These are phyloP conservation scores for Gymnorhina tibicen DNA, from an alignment of 2,113 vertebrate genomes.

Conservation along the genomic window DNA sequence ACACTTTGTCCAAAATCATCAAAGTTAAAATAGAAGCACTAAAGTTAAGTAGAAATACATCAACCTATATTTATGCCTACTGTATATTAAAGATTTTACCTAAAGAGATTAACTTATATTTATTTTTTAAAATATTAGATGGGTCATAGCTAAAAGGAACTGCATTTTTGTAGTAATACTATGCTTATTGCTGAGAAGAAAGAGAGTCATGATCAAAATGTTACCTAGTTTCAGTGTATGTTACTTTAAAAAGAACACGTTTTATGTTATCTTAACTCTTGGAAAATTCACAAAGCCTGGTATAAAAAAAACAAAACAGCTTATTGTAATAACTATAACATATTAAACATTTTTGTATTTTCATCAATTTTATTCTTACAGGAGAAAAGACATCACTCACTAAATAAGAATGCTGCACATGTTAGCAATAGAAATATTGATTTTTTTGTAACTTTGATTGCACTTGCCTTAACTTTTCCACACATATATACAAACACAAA, in stretches of 20 bases:
- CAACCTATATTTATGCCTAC: slow-evolving; percentile 27
- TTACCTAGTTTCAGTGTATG: background rate
- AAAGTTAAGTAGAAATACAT: slow-evolving; percentile 7
- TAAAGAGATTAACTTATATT: slow-evolving; percentile 37
- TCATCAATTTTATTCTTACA: slow-evolving; percentile 52
- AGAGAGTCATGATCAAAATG: background rate
- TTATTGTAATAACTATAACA: slow-evolving; percentile 17
- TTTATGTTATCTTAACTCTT: background rate
- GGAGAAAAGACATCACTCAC: slow-evolving; percentile 49
- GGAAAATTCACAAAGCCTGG: background rate
- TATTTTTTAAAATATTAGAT: slow-evolving; percentile 1
- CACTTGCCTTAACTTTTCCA: slow-evolving; percentile 75
- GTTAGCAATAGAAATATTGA: slow-evolving; percentile 72
- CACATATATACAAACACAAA: slow-evolving; percentile 6
- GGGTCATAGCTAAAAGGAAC: background rate
- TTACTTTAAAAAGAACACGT: background rate
- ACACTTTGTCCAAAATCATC: background rate
- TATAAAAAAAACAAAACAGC: background rate
- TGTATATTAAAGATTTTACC: slow-evolving; percentile 24
- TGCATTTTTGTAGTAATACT: background rate
- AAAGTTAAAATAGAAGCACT: slow-evolving; percentile 46
- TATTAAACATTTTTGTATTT: slow-evolving; percentile 56
- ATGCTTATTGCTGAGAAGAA: background rate
- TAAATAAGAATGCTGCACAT: slow-evolving; percentile 72
- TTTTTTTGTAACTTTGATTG: slow-evolving; percentile 72